Base-by-base conservation (phyloP, 2,797 vertebrate species). In the Alca torda region DNA sequence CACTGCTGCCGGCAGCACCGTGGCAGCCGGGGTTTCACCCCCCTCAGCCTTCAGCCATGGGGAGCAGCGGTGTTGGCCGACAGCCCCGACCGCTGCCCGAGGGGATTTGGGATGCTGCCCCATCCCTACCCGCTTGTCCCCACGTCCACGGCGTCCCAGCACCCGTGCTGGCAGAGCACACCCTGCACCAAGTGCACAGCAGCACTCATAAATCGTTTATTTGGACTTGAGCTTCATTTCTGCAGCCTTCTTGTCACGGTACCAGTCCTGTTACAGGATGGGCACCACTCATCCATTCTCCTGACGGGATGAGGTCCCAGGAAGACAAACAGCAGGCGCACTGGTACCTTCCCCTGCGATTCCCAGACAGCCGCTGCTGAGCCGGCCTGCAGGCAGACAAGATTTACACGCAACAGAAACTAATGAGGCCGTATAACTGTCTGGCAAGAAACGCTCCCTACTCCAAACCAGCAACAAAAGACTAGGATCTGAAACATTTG, bases 331-430 rank as follows among this genome's bases (percentile, higher is more conserved):
- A 43, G 43, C 43, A 39, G 35, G 43, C 1, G 0, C 39, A 18
- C 17, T 10, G 23, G 31, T 19, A 25, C 45, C 13, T 41, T 20
- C 11, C 46, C 19, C 60, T 25, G 31, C 11, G 1, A 24, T 11
- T 10, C 9, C 20, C 30, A 9, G 14, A 1, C 19, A 11, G n/a
- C 21, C 2, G 2, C n/a, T 21, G 35, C 68, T 21, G 3, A 39
- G 69, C 41, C n/a, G 50, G 7, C 23, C 37, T 4, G 24, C 3
- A 5, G 57, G 54, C 53, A 54, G 67, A 39, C 41, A 15, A 23
- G 50, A 31, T 20, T 25, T n/a, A 11, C 9, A 20, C 16, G 16
- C 13, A 10, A 6, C 51, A n/a, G 63, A 69, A 41, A 46, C 12
- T 26, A 14, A 11, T 2, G 7, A 60, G 26, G 51, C n/a, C 23